Evolutionary conservation across 2,113 vertebrate genomes (phyloP).

Genomic region (Alexandromys fortis): DNA sequence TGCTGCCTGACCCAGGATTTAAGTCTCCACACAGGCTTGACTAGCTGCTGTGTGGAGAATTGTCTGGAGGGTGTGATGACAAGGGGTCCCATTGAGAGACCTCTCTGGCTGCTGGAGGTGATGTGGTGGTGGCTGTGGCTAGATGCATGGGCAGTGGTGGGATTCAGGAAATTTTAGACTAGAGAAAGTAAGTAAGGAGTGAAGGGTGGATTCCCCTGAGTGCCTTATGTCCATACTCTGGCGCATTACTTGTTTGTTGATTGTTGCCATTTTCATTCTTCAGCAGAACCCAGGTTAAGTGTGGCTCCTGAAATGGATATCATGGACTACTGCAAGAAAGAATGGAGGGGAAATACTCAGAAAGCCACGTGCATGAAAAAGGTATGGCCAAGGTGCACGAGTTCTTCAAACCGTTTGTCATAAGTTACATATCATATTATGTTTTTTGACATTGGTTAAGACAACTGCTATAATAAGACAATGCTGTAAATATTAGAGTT

Average conservation of each 20-base stretch:
- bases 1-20: not conserved
- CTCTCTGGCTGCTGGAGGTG: not conserved
- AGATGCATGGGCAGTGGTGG: not conserved
- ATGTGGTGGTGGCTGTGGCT: not conserved
- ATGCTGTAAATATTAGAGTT: not conserved
- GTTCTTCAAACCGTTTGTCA: not conserved
- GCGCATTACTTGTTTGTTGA: not conserved
- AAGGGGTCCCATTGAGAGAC: not conserved
- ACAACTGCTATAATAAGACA: not conserved
- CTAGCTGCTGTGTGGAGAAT: not conserved
- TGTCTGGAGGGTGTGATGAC: not conserved
- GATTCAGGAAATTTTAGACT: not conserved
- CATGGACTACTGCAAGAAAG: constrained; percentile 92
- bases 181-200: not conserved
- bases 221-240: not conserved
- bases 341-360: constrained; percentile 95
- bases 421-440: not conserved
- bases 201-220: not conserved
- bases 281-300: constrained; percentile 87
- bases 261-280: constrained; percentile 51
- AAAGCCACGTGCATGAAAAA: constrained; percentile 93
- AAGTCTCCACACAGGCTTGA: not conserved
- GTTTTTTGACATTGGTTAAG: constrained; percentile 50
- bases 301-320: constrained; percentile 91
- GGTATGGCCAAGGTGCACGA: constrained; percentile 81